Conservation (phyloP, 2,888 invertebrate genomes). For the Eueremaeus valkanovi region DNA sequence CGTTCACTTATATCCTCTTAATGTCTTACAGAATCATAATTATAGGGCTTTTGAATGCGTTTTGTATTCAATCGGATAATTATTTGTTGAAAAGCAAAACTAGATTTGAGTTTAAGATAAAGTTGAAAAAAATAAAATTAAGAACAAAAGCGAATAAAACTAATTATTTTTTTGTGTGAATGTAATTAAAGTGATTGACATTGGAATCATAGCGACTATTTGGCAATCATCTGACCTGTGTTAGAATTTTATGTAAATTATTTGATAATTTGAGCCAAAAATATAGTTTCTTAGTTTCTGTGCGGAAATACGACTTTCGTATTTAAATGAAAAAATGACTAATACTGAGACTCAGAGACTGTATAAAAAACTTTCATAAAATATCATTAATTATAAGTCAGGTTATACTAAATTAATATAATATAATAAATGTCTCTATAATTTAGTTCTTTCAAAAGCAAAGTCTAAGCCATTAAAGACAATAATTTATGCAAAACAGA, state of each 20-base stretch:
- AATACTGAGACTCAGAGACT: too few species aligned
- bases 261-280: neutral
- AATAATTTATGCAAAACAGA: neutral
- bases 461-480: neutral
- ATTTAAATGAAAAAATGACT: neutral
- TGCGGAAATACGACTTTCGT: neutral
- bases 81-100: neutral
- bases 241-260: neutral
- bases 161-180: too few species aligned
- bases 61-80: neutral
- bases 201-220: neutral
- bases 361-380: neutral
- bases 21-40: neutral
- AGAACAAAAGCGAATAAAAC: neutral
- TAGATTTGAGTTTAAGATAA: neutral
- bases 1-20: neutral
- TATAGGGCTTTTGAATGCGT: neutral
- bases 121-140: neutral
- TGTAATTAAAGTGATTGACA: too few species aligned
- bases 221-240: neutral
- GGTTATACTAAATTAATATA: too few species aligned
- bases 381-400: neutral
- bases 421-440: neutral
- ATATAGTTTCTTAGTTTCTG: neutral
- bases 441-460: neutral